Conservation (phyloP, 2,888 invertebrate genomes). For the Gastrophysa polygoni region DNA sequence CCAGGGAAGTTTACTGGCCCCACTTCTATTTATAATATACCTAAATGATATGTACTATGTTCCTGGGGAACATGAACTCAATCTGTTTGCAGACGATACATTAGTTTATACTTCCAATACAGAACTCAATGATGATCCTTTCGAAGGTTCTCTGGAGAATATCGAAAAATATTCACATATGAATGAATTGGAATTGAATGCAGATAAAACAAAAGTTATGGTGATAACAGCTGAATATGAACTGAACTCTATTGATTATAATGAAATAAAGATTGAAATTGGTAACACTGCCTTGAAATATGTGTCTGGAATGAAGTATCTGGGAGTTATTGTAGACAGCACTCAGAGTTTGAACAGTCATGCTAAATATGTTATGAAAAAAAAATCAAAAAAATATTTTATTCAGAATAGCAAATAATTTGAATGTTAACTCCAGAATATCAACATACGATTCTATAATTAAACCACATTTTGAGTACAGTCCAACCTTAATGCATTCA, state of each 20-base stretch:
- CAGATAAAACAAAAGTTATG: slow-evolving; percentile 2
- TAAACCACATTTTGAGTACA: background rate
- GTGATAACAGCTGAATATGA: background rate
- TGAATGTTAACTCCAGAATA: background rate
- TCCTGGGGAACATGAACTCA: background rate
- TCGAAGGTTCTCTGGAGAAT: background rate
- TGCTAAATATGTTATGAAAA: background rate
- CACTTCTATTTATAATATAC: slow-evolving; percentile 5
- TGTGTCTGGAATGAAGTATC: slow-evolving; percentile 3
- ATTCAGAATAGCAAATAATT: slow-evolving; percentile 3
- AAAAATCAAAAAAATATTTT: background rate
- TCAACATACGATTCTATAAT: background rate
- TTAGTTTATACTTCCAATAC: background rate
- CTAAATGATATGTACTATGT: slow-evolving; percentile 4
- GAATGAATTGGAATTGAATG: background rate
- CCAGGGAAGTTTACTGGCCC: background rate
- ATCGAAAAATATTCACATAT: background rate
- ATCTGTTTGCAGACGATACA: slow-evolving; percentile 7
- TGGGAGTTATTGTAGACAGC: background rate
- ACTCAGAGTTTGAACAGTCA: background rate
- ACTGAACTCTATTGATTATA: slow-evolving; percentile 2
- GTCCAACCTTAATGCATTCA: background rate
- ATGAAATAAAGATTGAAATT: background rate
- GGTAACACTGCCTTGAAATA: background rate
- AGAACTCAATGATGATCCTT: background rate